These are phyloP conservation scores for Chondrosia reniformis DNA, from an alignment of 37 sponge, comb jelly and placozoan species.

Conservation along the genomic window DNA sequence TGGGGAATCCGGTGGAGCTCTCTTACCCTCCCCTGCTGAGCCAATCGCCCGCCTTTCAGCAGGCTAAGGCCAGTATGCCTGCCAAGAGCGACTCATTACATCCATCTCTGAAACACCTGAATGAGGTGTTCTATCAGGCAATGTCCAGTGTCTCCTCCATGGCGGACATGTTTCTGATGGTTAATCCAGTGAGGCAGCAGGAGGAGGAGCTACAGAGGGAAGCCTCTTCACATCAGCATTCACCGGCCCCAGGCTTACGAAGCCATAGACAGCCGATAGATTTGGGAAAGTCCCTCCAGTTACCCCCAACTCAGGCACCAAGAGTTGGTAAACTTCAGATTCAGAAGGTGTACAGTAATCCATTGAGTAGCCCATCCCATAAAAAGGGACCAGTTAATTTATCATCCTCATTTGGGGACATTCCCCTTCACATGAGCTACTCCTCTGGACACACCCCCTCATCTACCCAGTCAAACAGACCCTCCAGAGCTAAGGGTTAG, in stretches of 20 bases:
- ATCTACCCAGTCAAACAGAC: neutral
- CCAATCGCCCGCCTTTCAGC: conserved; percentile 47
- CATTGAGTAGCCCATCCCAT: neutral
- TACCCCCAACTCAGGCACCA: neutral
- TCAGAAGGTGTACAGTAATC: neutral
- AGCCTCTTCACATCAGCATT: neutral
- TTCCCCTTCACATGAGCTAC: neutral
- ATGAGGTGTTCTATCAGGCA: conserved; percentile 52
- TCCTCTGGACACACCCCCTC: neutral
- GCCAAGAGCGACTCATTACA: neutral
- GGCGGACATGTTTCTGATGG: conserved; percentile 61
- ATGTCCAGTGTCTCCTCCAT: conserved; percentile 57
- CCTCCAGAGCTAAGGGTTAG: conserved; percentile 12
- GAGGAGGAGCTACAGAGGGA: neutral
- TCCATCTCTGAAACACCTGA: conserved; percentile 5
- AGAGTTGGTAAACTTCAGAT: neutral
- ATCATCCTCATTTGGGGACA: neutral
- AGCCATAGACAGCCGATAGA: neutral
- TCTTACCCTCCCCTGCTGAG: conserved; percentile 46
- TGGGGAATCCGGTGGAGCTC: conserved; percentile 83
- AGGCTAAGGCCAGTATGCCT: neutral
- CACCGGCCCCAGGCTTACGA: neutral
- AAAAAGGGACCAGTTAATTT: neutral
- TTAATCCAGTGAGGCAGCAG: conserved; percentile 17
- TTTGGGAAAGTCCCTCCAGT: neutral